Evolutionary conservation across 1,140 invertebrate genomes (phyloP), one percentile per base, ranked within the genome.

Genomic region (Lepidostoma basale): DNA sequence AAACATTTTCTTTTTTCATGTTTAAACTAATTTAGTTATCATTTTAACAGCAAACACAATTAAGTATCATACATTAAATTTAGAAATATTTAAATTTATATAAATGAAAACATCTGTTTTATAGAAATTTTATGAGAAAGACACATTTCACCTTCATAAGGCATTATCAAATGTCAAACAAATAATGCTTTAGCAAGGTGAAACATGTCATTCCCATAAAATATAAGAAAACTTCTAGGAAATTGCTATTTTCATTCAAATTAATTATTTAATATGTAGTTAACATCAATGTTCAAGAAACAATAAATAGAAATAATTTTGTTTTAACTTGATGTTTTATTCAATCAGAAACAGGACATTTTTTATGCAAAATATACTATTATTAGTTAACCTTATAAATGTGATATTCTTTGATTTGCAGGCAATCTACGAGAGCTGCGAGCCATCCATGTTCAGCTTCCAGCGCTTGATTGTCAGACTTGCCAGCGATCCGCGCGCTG

Each of bases 401-500:
- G 4, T 22, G 9, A 10, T 52, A 23, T 52, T 16, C 8, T 10
- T 52, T 25, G 16, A 47, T 28, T 28, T 63, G 30, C 74, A 96
- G 90, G 90, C 94, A 75, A 86, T 96, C 47, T 86, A 88, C 68
- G 87, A 90, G 20, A 96, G 91, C 75, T 92, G 91, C 77, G 95
- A 97, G 79, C 93, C 94, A 16, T 91, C 94, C 8, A 90, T 95
- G 83, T 97, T 98, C 78, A 94, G 94, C 0, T 82, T 96, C 65
- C 94, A 97, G 74, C 88, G 91, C 74, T 80, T 98, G 18, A 79
- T 97, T 3, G 87, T 95, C 49, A 88, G 88, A 45, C 88, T 96
- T 67, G 89, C 90, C 9, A 87, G 85, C 42, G 94, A 96, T 79
- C 75, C 83, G 10, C 83, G 88, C 70, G 86, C 87, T 25, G 84